Base-by-base conservation (phyloP, 2,113 vertebrate species). In the Prochilodus magdalenae region DNA sequence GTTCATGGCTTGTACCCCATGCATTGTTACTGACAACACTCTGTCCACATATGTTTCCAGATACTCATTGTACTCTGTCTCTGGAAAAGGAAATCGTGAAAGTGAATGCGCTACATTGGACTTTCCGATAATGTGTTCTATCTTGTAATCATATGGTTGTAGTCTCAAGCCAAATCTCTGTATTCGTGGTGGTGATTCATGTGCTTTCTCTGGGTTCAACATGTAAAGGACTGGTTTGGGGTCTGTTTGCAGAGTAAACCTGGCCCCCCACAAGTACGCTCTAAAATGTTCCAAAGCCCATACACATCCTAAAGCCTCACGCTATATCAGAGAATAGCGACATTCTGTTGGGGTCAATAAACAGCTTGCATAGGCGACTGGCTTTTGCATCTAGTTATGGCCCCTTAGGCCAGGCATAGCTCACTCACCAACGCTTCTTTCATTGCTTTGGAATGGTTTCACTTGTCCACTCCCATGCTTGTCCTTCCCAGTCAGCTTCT, bases 201-300 rank as follows among this genome's bases (percentile, higher is more conserved):
- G 57, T 53, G 63, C 63, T 62, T 59, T 72, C 20, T 73, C 57
- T 66, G 82, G 76, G 44, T 66, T 84, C 3, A 79, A 67, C 83
- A 80, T 78, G n/a, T 77, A 77, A 26, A 83, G 72, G 24, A 78
- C 44, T n/a, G 82, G 82, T 26, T 55, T 62, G 44, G 65, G 75
- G 26, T 62, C 75, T 11, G 51, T 65, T 40, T 81, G 67, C 26
- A 78, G 57, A 29, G 59, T 75, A 76, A 84, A 84, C 73, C 51
- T 80, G 62, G 24, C 57, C 59, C 78, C 78, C 65, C 73, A 77
- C 24, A 84, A 60, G 40, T 76, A 77, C 47, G 27, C 67, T 75
- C 78, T 80, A 22, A 81, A 83, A 26, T 73, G 76, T 77, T 83
- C 81, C 8, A 77, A 51, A 14, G 57, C 81, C 81, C 81, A 83